phyloP scores from a whole-genome alignment of 2,797 vertebrate species.

The Lagodon rhomboides region DNA sequence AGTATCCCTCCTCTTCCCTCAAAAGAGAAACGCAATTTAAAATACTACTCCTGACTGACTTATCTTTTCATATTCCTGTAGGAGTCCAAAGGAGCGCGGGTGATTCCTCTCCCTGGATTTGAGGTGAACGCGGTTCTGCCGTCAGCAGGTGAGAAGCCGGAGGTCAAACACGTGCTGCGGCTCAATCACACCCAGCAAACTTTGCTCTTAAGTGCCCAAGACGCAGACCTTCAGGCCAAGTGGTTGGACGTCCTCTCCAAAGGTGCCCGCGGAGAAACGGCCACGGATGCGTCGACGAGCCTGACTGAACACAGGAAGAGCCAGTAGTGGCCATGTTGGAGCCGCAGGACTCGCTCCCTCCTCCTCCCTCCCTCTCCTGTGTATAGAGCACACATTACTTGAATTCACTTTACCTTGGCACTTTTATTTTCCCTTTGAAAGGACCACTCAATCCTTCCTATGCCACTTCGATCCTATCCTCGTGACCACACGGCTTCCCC shows the following conservation, averaged over 20 bases:
- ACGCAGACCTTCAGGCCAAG: constrained; percentile 87
- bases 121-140: constrained; percentile 76
- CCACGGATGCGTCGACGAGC: constrained; percentile 61
- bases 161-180: constrained; percentile 85
- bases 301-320: constrained; percentile 82
- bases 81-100: constrained; percentile 83
- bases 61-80: constrained; percentile 56
- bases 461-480: constrained; percentile 65
- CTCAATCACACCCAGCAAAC: constrained; percentile 88
- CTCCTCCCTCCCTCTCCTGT: constrained; percentile 65
- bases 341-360: constrained; percentile 58
- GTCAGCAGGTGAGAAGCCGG: constrained; percentile 82
- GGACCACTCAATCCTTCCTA: constrained; percentile 80
- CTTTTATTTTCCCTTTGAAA: constrained; percentile 82
- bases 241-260: constrained; percentile 90
- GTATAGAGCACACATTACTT: constrained; percentile 87
- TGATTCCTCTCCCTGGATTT: constrained; percentile 87
- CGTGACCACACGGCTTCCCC: constrained; percentile 50
- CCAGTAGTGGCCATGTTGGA: constrained; percentile 73
- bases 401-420: constrained; percentile 90
- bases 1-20: neutral
- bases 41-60: neutral
- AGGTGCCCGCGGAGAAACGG: constrained; percentile 80
- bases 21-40: neutral
- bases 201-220: constrained; percentile 87